Evolutionary conservation across 2,888 invertebrate genomes (phyloP), one percentile per base, ranked within the genome.

Genomic region (Willowsia nigromaculata): DNA sequence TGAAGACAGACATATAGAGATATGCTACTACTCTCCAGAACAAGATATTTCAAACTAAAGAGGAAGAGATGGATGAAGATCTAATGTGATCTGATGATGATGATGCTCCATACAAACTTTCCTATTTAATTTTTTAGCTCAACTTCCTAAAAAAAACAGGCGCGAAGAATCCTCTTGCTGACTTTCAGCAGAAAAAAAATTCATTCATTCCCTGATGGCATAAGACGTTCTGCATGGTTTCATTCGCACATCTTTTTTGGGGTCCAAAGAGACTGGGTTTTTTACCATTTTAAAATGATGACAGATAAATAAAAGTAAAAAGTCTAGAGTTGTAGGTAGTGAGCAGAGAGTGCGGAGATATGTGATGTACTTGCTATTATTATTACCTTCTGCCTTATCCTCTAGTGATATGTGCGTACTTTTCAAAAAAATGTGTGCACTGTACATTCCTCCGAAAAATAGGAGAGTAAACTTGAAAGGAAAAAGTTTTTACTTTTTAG

Each of bases 1-100:
- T 74, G 84, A 59, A 68, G 68, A 84, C 62, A 82, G 53, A 83
- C 33, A 50, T 83, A 43, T 22, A 82, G 62, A 62, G 56, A 33
- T 7, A 18, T 37, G 65, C 6, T 33, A 15, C 59, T 7, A 65
- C 65, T 33, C 37, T 11, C 5, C 33, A 37, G 18, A 30, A 33
- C 50, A 53, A 78, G n/a, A 27, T n/a, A n/a, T n/a, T n/a, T n/a
- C n/a, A 40, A 78, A 22, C 18, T 3, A 22, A n/a, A 80, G 47
- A 65, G 30, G 13, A n/a, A 53, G 53, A 53, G 78, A 53, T 47
- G 47, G 78, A 83, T 83, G 68, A 68, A 68, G 33, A 68, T 68
- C 83, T 40, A 83, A 83, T 83, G 50, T 43, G 82, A 65, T 82
- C 25, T 40, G 81, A 78, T 78, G 43, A 3, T 30, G 1, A 1